A percentile compares a stretch with the other conserved stretches of the same genome.
Evolutionary conservation across 2,113 vertebrate genomes (phyloP).

Genomic region (Sturnus vulgaris): DNA sequence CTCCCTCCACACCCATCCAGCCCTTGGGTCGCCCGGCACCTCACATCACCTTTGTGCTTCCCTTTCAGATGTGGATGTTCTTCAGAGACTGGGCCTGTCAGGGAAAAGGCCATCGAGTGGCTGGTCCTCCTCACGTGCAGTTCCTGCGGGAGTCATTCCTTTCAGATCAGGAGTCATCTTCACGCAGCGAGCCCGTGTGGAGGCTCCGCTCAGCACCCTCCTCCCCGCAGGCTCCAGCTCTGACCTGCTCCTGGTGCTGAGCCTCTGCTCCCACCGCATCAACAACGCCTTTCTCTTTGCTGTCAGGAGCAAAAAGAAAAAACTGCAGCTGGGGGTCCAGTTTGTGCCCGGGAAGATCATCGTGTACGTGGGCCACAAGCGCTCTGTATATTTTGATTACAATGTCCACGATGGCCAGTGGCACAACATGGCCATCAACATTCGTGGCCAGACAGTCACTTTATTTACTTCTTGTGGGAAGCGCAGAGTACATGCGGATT

Average conservation of each 20-base stretch:
- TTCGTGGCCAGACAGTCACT: conserved; percentile 80
- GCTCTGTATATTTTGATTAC: conserved; percentile 88
- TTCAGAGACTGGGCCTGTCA: conserved; percentile 87
- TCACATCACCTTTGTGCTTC: background rate
- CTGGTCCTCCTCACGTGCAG: conserved; percentile 58
- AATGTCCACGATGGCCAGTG: conserved; percentile 90
- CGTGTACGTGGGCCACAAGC: conserved; percentile 84
- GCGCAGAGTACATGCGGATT: conserved; percentile 76
- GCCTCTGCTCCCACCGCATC: conserved; percentile 89
- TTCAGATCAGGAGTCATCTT: conserved; percentile 91
- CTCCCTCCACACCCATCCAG: background rate
- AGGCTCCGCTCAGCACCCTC: conserved; percentile 77
- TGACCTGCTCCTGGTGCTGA: conserved; percentile 86
- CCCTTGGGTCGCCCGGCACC: background rate
- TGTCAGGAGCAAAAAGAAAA: conserved; percentile 81
- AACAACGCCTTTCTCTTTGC: conserved; percentile 93
- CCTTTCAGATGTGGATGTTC: conserved; percentile 90
- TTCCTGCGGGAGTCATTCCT: conserved; percentile 85
- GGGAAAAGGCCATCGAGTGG: conserved; percentile 68
- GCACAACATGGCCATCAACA: conserved; percentile 88
- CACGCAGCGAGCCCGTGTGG: conserved; percentile 83
- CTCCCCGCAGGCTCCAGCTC: conserved; percentile 76
- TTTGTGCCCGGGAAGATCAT: conserved; percentile 83
- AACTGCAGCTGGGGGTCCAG: conserved; percentile 91
- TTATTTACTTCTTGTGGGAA: conserved; percentile 90